These are phyloP conservation scores for Leuciscus waleckii DNA, from an alignment of 2,797 vertebrate genomes.

Conservation along the genomic window DNA sequence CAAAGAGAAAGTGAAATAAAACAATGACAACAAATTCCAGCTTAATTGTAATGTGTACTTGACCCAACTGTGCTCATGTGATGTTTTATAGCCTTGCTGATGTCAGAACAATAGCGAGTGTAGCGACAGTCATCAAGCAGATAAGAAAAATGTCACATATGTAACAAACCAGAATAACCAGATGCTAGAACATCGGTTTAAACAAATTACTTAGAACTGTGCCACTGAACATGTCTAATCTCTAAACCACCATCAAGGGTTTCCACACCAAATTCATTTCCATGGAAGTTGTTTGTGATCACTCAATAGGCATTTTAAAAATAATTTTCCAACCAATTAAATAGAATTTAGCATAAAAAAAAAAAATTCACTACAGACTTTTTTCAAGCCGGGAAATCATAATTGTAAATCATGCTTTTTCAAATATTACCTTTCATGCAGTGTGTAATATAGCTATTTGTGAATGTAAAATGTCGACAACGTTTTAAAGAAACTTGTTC, in stretches of 20 bases:
- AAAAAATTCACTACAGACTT: neutral
- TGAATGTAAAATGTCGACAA: neutral
- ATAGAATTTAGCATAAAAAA: neutral
- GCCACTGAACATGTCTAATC: neutral
- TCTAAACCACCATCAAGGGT: neutral
- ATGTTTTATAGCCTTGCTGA: slow-evolving; percentile 4
- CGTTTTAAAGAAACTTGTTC: too few relatives aligned
- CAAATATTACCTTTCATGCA: neutral
- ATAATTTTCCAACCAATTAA: neutral
- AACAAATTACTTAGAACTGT: neutral
- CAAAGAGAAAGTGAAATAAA: neutral
- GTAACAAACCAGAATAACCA: slow-evolving; percentile 40
- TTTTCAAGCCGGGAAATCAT: neutral
- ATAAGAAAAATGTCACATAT: slow-evolving; percentile 17
- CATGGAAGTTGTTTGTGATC: neutral
- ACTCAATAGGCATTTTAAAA: neutral
- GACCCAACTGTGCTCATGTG: neutral
- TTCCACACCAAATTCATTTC: neutral
- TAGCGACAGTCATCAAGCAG: neutral
- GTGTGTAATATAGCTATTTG: neutral
- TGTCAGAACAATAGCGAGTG: neutral
- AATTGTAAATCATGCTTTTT: neutral
- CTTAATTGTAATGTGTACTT: neutral
- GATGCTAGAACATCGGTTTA: neutral
- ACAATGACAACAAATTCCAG: neutral